A percentile compares a stretch with the other conserved stretches of the same genome.
phyloP scores from a whole-genome alignment of 2,113 vertebrate species.

The Lichenostomus cassidix region DNA sequence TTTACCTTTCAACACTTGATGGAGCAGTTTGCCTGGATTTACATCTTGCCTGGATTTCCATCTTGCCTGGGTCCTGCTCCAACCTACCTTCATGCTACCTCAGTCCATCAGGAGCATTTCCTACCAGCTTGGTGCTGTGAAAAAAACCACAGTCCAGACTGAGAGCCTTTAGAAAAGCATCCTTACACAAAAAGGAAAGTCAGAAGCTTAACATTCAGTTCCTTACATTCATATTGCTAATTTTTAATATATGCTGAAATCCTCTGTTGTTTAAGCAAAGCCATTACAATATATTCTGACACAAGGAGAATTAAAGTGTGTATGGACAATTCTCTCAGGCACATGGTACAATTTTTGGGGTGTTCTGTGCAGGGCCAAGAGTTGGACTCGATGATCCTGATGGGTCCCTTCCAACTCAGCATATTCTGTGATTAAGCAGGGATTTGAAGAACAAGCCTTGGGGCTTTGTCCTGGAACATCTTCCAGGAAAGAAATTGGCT shows the following conservation, averaged over 20 bases:
- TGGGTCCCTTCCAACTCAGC: background rate
- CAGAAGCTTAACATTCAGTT: background rate
- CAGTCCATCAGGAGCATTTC: background rate
- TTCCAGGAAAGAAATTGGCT: background rate
- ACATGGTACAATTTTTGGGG: background rate
- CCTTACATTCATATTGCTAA: background rate
- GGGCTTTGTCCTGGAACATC: background rate
- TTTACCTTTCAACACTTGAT: slow-evolving; percentile 60
- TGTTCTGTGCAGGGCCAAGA: background rate
- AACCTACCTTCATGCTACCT: background rate
- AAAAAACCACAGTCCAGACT: background rate
- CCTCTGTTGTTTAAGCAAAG: background rate
- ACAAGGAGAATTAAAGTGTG: background rate
- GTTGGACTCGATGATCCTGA: background rate
- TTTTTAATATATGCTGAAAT: background rate
- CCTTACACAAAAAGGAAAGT: background rate
- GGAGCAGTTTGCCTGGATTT: slow-evolving; percentile 54
- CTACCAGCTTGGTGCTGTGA: background rate
- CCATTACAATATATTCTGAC: background rate
- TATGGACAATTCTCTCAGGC: background rate
- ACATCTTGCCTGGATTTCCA: accelerated
- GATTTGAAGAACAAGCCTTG: background rate
- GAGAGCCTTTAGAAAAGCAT: background rate
- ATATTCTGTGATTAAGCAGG: background rate
- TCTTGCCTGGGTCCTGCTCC: background rate